Evolutionary conservation across 2,113 vertebrate species (phyloP), one percentile per base, ranked within the genome.

Genomic region (Poecilia latipinna): DNA sequence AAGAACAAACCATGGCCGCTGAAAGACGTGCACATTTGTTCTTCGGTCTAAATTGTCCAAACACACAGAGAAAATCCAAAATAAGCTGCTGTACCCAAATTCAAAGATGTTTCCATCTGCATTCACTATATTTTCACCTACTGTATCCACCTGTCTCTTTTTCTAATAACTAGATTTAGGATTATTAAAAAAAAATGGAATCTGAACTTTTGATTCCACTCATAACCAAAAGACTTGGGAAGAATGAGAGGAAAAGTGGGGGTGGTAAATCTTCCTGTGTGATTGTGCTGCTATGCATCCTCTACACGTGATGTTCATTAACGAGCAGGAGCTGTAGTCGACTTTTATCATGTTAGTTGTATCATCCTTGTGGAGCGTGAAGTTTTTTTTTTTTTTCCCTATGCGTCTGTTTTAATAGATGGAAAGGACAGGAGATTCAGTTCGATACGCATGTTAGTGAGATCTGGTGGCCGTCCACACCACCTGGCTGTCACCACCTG

Each of bases 401-500:
- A 8, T 77, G 69, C 69, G 74, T 60, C 24, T 31, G 29, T 72
- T 82, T 81, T 73, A 84, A 84, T 69, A n/a, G 75, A 83, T 65
- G 65, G 35, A 68, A 79, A 37, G 35, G 42, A 81, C 70, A n/a
- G 71, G 42, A 66, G 72, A 8, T 68, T 48, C 48, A 57, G 62
- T 66, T 57, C 29, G n/a, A n/a, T 64, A 62, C 70, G 78, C 73
- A 68, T 86, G 77, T 71, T 74, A 13, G 29, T 51, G 71, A 72
- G 70, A 74, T 80, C 35, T 33, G 60, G 51, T 65, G 6, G 72
- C 66, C 64, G 32, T 83, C 68, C 64, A 70, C 57, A 54, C 85
- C 82, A 82, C 78, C 82, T 88, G 83, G 73, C 65, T 61, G n/a
- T 39, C 68, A 48, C 75, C 82, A 83, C 79, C 79, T 86, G 86